Conservation (phyloP, 2,113 vertebrate species). For the Xyrauchen texanus region DNA sequence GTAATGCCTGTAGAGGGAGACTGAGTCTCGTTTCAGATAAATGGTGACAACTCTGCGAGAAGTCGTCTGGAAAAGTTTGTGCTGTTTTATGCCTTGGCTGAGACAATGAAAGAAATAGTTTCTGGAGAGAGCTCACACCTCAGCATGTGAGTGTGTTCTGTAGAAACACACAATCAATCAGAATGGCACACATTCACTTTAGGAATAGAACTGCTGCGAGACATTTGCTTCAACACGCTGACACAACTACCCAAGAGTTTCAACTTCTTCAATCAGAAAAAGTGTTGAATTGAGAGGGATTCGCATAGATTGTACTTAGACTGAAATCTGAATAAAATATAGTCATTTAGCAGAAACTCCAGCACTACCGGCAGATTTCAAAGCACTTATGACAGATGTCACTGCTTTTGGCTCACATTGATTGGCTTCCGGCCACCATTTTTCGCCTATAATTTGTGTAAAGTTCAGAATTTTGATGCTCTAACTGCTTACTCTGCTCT, state of each 20-base stretch:
- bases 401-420: no score
- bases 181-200: not conserved
- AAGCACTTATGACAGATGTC: no score
- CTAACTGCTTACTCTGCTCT: no score
- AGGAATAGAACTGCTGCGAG: conserved; percentile 25
- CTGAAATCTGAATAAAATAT: no score
- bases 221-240: not conserved
- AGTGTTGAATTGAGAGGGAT: not conserved
- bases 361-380: no score
- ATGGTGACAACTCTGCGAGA: conserved; percentile 49
- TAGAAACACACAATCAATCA: not conserved
- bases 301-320: no score
- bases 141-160: not conserved
- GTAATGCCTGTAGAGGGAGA: conserved; percentile 61
- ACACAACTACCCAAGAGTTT: no score
- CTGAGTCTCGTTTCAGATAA: conserved; percentile 59
- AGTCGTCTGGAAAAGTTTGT: not conserved
- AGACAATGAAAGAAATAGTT: conserved; percentile 27
- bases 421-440: no score
- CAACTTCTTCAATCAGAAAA: no score
- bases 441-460: no score
- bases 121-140: conserved; percentile 1
- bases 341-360: no score
- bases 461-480: no score
- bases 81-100: conserved; percentile 14